phyloP scores from a whole-genome alignment of 2,888 invertebrate genomes.

The Atherix ibis region DNA sequence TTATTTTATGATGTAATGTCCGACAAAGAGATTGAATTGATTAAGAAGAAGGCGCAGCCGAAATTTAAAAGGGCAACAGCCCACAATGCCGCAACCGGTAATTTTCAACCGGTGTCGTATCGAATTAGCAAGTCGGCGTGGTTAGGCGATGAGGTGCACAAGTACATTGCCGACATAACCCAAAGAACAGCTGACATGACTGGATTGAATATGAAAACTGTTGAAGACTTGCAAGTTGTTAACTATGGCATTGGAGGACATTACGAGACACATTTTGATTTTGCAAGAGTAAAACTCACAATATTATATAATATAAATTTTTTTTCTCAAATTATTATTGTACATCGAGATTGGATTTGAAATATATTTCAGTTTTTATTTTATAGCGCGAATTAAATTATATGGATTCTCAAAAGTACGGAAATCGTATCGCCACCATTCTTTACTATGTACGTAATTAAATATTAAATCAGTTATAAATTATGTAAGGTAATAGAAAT shows the following conservation, averaged over 20 bases:
- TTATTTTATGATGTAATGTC: conserved; percentile 76
- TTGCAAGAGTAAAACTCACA: conserved; percentile 64
- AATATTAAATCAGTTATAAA: neutral
- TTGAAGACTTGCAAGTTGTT: conserved; percentile 94
- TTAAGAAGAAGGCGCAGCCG: conserved; percentile 75
- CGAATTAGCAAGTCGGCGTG: conserved; percentile 97
- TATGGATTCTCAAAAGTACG: no score
- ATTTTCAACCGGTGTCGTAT: conserved; percentile 83
- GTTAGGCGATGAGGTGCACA: conserved; percentile 73
- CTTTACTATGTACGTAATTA: conserved; percentile 26
- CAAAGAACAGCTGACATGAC: conserved; percentile 73
- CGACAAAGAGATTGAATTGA: conserved; percentile 69
- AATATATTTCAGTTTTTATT: no score
- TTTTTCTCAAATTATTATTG: neutral
- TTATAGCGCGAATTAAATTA: no score
- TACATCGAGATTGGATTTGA: neutral
- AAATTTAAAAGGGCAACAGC: conserved; percentile 77
- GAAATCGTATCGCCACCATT: conserved; percentile 28
- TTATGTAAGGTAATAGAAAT: no score
- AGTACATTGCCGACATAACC: conserved; percentile 55
- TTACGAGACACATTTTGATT: conserved; percentile 97
- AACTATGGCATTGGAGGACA: conserved; percentile 99
- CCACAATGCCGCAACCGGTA: conserved; percentile 36
- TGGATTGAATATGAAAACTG: conserved; percentile 67
- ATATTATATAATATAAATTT: no score